Evolutionary conservation across 2,797 vertebrate genomes (phyloP).

Genomic region (Schizopygopsis pylzovi): DNA sequence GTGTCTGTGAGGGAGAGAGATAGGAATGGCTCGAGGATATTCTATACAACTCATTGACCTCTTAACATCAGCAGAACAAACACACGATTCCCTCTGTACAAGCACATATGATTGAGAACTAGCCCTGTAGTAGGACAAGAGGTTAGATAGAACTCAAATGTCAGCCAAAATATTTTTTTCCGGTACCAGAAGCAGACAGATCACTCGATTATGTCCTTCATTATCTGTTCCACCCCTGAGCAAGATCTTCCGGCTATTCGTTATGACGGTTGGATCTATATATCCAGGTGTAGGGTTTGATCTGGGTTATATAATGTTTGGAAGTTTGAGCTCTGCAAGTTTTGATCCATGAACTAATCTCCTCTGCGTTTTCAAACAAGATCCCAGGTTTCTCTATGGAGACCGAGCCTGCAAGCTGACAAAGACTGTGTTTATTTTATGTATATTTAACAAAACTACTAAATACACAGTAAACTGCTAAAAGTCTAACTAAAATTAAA

Average conservation of each 20-base stretch:
- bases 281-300: not conserved
- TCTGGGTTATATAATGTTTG: not conserved
- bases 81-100: slow-evolving; percentile 33
- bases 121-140: not conserved
- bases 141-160: slow-evolving; percentile 38
- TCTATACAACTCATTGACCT: slow-evolving; percentile 35
- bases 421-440: not conserved
- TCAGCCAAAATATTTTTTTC: slow-evolving; percentile 33
- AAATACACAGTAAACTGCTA: too few species aligned
- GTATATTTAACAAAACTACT: too few species aligned
- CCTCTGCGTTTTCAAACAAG: not conserved
- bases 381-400: not conserved
- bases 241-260: not conserved
- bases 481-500: too few species aligned
- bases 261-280: not conserved
- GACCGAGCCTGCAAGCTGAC: not conserved
- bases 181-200: slow-evolving; percentile 3
- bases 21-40: slow-evolving; percentile 5
- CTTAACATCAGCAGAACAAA: slow-evolving; percentile 29
- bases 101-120: slow-evolving; percentile 19
- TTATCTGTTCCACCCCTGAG: slow-evolving; percentile 12
- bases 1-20: not conserved
- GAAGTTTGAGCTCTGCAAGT: not conserved
- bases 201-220: slow-evolving; percentile 20
- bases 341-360: not conserved